Conservation (phyloP, 1,140 invertebrate genomes). For the Paralvinella palmiformis region DNA sequence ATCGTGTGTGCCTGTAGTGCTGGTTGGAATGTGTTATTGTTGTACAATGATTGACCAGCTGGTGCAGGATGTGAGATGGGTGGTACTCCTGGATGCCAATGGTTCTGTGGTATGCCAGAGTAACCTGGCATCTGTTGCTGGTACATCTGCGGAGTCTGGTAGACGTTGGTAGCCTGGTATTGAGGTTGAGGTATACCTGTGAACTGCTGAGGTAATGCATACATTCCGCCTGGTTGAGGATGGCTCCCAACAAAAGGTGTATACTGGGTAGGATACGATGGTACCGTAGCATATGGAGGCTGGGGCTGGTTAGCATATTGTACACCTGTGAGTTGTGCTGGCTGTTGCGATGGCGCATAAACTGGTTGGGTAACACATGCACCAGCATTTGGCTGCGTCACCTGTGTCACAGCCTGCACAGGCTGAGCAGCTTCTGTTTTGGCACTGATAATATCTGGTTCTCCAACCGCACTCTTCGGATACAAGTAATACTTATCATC, state of each 20-base stretch:
- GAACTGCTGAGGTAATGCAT: no score
- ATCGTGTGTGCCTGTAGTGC: no score
- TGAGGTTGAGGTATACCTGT: background rate
- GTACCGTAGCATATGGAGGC: conserved; percentile 18
- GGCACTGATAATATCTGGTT: conserved; percentile 1
- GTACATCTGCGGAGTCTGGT: background rate
- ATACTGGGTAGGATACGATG: no score
- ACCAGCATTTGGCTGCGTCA: background rate
- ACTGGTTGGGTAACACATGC: background rate
- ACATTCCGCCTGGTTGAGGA: no score
- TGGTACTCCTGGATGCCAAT: background rate
- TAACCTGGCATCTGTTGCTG: background rate
- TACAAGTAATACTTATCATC: background rate
- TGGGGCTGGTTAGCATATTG: conserved; percentile 14
- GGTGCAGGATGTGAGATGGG: background rate
- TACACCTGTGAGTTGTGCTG: background rate
- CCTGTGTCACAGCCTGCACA: background rate
- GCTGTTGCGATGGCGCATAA: background rate
- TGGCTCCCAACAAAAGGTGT: no score
- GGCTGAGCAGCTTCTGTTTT: no score
- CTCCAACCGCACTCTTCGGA: background rate
- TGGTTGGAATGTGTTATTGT: no score
- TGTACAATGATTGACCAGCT: background rate
- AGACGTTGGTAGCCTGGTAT: background rate
- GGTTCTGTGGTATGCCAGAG: background rate